These are phyloP conservation scores for Drosophila monieri DNA, from an alignment of 2,888 invertebrate genomes.

Conservation along the genomic window DNA sequence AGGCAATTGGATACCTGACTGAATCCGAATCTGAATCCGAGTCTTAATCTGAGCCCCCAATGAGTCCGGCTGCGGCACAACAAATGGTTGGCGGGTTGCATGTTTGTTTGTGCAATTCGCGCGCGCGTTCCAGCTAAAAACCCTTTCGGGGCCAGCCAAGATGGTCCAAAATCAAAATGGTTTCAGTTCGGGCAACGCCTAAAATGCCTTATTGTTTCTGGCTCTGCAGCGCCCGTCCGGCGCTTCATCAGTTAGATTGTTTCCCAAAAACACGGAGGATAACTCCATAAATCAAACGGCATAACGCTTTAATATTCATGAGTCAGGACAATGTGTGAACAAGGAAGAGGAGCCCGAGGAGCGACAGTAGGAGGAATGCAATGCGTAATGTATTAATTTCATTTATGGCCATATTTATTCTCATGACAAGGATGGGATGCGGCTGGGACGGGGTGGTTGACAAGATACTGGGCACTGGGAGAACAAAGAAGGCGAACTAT, in stretches of 20 bases:
- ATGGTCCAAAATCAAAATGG: constrained; percentile 31
- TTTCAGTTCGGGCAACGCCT: constrained; percentile 68
- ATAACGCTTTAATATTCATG: constrained; percentile 76
- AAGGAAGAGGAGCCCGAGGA: constrained; percentile 19
- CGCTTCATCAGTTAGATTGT: constrained; percentile 43
- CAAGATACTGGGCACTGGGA: constrained; percentile 8
- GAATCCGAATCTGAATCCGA: constrained; percentile 28
- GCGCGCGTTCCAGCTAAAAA: constrained; percentile 32
- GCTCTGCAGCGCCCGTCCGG: constrained; percentile 18
- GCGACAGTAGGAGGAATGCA: constrained; percentile 29
- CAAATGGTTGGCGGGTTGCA: constrained; percentile 38
- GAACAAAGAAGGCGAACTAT: background rate
- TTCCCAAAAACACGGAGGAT: constrained; percentile 14
- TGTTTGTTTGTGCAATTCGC: constrained; percentile 20
- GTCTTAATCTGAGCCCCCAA: constrained; percentile 48
- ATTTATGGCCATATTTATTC: constrained; percentile 80
- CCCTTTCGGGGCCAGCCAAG: background rate
- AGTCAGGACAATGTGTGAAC: constrained; percentile 58
- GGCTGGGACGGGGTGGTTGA: constrained; percentile 3
- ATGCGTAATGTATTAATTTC: constrained; percentile 78
- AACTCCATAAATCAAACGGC: constrained; percentile 68
- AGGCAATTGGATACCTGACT: constrained; percentile 72
- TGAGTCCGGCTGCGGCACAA: constrained; percentile 61
- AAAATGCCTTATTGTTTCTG: constrained; percentile 67
- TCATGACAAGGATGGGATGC: constrained; percentile 47